Evolutionary conservation across 2,113 vertebrate species (phyloP).

Genomic region (Passer domesticus): DNA sequence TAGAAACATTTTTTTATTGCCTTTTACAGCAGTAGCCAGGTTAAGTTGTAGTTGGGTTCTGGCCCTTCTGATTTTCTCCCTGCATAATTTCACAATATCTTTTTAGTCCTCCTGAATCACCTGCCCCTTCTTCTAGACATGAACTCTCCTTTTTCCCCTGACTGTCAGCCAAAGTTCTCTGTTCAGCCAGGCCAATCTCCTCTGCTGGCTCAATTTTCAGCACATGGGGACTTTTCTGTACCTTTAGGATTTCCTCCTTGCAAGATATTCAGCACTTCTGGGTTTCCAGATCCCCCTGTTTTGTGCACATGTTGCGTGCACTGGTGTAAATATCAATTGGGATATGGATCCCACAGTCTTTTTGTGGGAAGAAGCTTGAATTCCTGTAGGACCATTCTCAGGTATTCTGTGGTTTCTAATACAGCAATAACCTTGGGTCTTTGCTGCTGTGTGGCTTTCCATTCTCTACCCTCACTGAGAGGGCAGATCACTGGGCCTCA

Average conservation of each 20-base stretch:
- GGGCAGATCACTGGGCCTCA: not conserved
- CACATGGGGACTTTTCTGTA: not conserved
- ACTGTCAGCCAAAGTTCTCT: not conserved
- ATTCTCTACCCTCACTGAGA: not conserved
- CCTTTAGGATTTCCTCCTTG: not conserved
- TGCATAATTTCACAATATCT: not conserved
- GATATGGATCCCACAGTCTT: not conserved
- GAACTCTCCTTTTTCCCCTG: not conserved
- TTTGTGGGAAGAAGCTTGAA: not conserved
- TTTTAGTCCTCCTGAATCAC: not conserved
- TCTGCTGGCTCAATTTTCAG: not conserved
- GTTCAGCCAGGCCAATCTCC: not conserved
- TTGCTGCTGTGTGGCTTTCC: not conserved
- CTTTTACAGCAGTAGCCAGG: not conserved
- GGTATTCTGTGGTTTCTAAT: not conserved
- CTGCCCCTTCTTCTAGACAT: not conserved
- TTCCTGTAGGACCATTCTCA: not conserved
- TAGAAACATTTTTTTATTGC: not conserved
- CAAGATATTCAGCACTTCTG: not conserved
- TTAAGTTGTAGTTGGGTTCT: not conserved
- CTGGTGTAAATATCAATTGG: not conserved
- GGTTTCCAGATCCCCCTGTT: not conserved
- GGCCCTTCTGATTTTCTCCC: not conserved
- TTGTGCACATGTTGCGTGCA: rapidly evolving
- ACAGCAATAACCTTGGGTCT: not conserved